Conservation (phyloP, 2,797 vertebrate genomes). For the Rhynchotus rufescens region DNA sequence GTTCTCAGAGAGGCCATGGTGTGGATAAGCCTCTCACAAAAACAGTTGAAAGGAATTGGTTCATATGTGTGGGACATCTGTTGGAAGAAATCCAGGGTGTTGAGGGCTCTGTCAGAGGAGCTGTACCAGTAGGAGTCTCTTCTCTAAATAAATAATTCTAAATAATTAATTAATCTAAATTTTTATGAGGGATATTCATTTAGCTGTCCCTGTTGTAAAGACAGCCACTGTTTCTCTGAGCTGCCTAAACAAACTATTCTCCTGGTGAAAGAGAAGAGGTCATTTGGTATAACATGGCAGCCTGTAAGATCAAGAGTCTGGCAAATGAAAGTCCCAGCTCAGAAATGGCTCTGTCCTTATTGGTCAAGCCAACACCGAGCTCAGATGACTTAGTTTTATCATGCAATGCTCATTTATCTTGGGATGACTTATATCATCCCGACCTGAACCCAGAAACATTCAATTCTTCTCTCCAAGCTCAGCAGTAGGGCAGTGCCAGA, state of each 20-base stretch:
- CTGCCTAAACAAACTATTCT: background rate
- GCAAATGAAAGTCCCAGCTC: background rate
- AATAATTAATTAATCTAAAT: background rate
- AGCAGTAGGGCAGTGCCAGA: accelerated
- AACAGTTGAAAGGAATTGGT: background rate
- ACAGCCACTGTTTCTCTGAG: background rate
- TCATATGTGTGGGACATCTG: accelerated
- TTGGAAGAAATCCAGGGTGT: background rate
- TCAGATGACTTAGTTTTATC: background rate
- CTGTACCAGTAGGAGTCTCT: background rate
- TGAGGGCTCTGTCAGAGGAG: background rate
- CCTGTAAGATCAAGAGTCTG: background rate
- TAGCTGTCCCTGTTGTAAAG: background rate
- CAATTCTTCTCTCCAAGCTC: background rate
- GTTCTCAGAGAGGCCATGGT: background rate
- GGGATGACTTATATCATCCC: background rate
- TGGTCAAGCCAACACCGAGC: background rate
- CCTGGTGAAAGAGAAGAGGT: background rate
- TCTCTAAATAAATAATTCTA: background rate
- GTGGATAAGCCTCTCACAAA: background rate
- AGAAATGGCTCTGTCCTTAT: background rate
- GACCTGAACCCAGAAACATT: background rate
- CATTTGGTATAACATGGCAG: background rate
- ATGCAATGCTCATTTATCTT: background rate
- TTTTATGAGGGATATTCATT: background rate